Conservation (phyloP, 2,888 invertebrate species). For the Volucella zonaria region DNA sequence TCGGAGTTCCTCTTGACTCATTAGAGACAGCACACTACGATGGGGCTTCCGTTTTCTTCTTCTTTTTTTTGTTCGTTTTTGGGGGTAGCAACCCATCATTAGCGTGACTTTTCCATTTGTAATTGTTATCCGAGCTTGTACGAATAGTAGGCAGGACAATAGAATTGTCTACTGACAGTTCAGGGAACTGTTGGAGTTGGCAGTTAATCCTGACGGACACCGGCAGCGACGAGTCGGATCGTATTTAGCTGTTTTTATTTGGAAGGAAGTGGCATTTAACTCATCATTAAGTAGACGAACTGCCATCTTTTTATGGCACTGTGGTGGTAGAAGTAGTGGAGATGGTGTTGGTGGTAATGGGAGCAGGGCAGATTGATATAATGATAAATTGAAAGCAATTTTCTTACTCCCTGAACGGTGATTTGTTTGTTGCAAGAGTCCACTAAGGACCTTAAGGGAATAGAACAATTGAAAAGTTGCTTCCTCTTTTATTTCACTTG, state of each 20-base stretch:
- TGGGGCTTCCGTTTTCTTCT: conserved; percentile 42
- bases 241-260: conserved; percentile 43
- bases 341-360: neutral
- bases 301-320: neutral
- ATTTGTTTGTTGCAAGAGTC: conserved; percentile 15
- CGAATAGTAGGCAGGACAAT: conserved; percentile 45
- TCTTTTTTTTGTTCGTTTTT: neutral
- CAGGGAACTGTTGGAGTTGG: conserved; percentile 29
- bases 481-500: conserved; percentile 24
- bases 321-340: conserved; percentile 1
- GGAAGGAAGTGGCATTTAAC: conserved; percentile 70
- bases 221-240: neutral
- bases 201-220: conserved; percentile 60
- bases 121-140: conserved; percentile 47
- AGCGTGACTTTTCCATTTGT: conserved; percentile 67
- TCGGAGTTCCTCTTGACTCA: conserved; percentile 61
- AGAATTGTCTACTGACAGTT: conserved; percentile 45
- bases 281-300: conserved; percentile 57
- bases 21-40: conserved; percentile 53
- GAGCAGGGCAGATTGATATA: conserved; percentile 15
- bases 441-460: conserved; percentile 43
- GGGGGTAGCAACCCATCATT: conserved; percentile 63
- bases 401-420: conserved; percentile 21
- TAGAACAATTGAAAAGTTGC: conserved; percentile 46
- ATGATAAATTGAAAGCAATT: conserved; percentile 65